Base-by-base conservation (phyloP, 1,140 invertebrate species). In the Drosophila orena region DNA sequence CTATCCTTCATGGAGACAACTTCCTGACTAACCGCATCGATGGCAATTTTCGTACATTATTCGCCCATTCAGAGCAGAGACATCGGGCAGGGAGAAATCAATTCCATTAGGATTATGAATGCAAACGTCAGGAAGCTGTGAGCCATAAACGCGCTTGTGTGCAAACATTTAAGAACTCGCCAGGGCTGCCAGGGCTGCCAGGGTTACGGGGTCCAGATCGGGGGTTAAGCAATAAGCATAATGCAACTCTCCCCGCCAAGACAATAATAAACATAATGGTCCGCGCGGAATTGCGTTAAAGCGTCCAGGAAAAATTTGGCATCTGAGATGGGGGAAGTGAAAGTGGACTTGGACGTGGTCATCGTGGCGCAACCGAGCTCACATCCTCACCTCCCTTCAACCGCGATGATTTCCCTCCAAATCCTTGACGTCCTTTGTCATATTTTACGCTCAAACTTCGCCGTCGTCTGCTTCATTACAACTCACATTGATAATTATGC, bases 51-150 rank as follows among this genome's bases (percentile, higher is more conserved):
- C 77, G 47, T 61, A 83, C 60, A 88, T 88, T 83, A 88, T 88
- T 70, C 77, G 55, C 40, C 57, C 68, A 80, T 84, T 64, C 66
- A 40, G 65, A 56, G 53, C 83, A 77, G 62, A 68, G 52, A 58
- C 14, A 5, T 1, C 8, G 10, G n/a, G 34, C 2, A 8, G 37
- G 42, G 40, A 22, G 60, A 84, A 89, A 89, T 89, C 84, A 89
- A 89, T 89, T 89, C 79, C 84, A 89, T 89, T 89, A 89, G 84
- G 84, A 89, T 89, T 89, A 89, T 89, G 84, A 84, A 84, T 80
- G 85, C 84, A 90, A 84, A 84, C 84, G 66, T 75, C 84, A 74
- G 64, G 60, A 80, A 74, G 84, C 84, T 83, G 79, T 35, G 84
- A 69, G 64, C 84, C 61, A 89, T 89, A 89, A 89, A 88, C 84